These are phyloP conservation scores for Drepanosiphum platanoidis DNA, from an alignment of 2,888 invertebrate genomes.

Conservation along the genomic window DNA sequence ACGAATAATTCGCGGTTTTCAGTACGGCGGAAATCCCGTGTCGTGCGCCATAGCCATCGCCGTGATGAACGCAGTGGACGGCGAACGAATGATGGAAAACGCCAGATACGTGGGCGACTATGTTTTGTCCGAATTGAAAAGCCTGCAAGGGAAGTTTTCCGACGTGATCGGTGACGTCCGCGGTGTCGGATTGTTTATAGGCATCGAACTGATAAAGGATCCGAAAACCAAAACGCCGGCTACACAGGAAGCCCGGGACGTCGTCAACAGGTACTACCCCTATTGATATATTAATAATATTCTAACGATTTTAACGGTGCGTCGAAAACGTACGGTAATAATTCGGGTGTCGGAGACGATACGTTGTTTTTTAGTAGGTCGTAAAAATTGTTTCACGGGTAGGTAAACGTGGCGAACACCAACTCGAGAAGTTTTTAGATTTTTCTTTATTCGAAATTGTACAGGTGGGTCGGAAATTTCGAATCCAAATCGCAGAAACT, in stretches of 20 bases:
- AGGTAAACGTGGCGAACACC: too few relatives aligned
- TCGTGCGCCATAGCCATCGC: conserved; percentile 96
- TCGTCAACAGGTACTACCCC: conserved; percentile 78
- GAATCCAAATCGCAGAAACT: too few relatives aligned
- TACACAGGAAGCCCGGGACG: conserved; percentile 80
- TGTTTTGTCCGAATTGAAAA: conserved; percentile 72
- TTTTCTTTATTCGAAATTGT: too few relatives aligned
- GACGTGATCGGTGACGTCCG: conserved; percentile 86
- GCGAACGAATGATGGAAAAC: conserved; percentile 85
- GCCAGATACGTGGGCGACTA: conserved; percentile 85
- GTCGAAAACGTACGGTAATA: too few relatives aligned
- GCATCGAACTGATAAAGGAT: conserved; percentile 89
- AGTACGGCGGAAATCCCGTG: conserved; percentile 99
- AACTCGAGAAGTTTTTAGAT: too few relatives aligned
- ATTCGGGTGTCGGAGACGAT: too few relatives aligned
- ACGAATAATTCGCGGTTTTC: conserved; percentile 63
- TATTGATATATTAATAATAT: conserved; percentile 21
- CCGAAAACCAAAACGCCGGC: conserved; percentile 80
- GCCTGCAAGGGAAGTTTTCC: conserved; percentile 67
- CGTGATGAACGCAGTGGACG: conserved; percentile 91
- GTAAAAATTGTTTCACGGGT: too few relatives aligned
- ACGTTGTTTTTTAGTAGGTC: too few relatives aligned
- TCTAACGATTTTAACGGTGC: too few relatives aligned
- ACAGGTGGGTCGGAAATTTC: too few relatives aligned
- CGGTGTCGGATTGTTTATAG: conserved; percentile 93